These are phyloP conservation scores for Clivina fossor DNA, from an alignment of 2,888 invertebrate genomes.

Conservation along the genomic window DNA sequence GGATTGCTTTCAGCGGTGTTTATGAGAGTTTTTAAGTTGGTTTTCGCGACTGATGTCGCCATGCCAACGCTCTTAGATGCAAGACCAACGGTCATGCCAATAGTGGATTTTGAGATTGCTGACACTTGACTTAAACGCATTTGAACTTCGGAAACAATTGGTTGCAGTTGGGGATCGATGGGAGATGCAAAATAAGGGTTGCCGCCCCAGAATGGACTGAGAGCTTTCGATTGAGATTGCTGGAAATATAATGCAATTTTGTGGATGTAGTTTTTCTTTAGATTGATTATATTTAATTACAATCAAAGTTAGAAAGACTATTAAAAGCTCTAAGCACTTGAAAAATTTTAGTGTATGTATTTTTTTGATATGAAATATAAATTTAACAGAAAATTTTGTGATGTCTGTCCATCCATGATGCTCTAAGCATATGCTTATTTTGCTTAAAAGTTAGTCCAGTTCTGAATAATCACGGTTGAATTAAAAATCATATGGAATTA, in stretches of 20 bases:
- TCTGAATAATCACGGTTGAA: too few relatives aligned
- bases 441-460: too few relatives aligned
- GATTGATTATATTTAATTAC: too few relatives aligned
- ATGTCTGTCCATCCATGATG: too few relatives aligned
- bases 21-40: conserved; percentile 8
- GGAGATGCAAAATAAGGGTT: conserved; percentile 4
- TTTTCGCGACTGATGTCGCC: conserved; percentile 12
- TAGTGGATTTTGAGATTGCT: conserved; percentile 8
- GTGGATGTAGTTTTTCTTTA: not conserved
- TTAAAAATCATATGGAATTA: too few relatives aligned
- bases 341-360: too few relatives aligned
- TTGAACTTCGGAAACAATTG: conserved; percentile 16
- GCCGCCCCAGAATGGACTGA: conserved; percentile 7
- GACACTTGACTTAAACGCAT: conserved; percentile 15
- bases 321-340: too few relatives aligned
- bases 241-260: not conserved
- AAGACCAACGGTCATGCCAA: conserved; percentile 13
- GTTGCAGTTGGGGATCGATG: conserved; percentile 8
- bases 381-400: too few relatives aligned
- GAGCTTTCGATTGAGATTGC: conserved; percentile 7
- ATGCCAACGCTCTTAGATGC: conserved; percentile 19
- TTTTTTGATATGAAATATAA: too few relatives aligned
- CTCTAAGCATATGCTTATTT: too few relatives aligned
- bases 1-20: conserved; percentile 7
- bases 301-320: too few relatives aligned